A percentile compares a stretch with the other conserved stretches of the same genome.
These are phyloP conservation scores for Aradus depressus DNA, from an alignment of 2,888 invertebrate species.

Conservation along the genomic window DNA sequence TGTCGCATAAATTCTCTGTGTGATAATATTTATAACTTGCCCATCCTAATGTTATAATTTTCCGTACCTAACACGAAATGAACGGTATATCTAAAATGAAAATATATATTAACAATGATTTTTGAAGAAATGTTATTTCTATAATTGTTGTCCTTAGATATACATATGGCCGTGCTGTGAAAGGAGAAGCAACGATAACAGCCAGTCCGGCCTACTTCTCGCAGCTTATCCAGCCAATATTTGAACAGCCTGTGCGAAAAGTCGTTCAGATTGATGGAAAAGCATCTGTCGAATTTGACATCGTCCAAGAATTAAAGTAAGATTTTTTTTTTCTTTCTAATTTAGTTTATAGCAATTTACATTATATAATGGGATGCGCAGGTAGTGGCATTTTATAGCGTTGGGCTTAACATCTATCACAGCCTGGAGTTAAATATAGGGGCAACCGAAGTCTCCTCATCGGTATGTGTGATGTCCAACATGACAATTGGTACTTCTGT, in stretches of 20 bases:
- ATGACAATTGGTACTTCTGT: too few relatives aligned
- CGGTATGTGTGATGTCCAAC: too few relatives aligned
- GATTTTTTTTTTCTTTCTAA: conserved; percentile 18
- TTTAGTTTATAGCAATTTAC: too few relatives aligned
- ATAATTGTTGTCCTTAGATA: too few relatives aligned
- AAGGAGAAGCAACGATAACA: conserved; percentile 73
- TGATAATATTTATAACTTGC: not conserved
- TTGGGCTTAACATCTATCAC: too few relatives aligned
- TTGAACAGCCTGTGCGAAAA: conserved; percentile 46
- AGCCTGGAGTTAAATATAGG: too few relatives aligned
- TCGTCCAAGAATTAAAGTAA: conserved; percentile 52
- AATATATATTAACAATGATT: too few relatives aligned
- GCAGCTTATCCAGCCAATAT: conserved; percentile 65
- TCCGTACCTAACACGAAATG: too few relatives aligned
- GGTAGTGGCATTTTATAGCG: too few relatives aligned
- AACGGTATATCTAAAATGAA: too few relatives aligned
- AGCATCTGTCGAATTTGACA: conserved; percentile 65
- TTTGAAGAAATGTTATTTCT: too few relatives aligned
- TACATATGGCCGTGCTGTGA: conserved; percentile 74
- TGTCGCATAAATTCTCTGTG: not conserved
- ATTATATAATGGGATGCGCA: not conserved
- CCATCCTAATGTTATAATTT: not conserved
- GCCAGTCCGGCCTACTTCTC: conserved; percentile 75
- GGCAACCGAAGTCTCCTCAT: too few relatives aligned
- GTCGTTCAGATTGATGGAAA: conserved; percentile 57